These are phyloP conservation scores for Crocallis elinguaria DNA, from an alignment of 2,888 invertebrate genomes.

Conservation along the genomic window DNA sequence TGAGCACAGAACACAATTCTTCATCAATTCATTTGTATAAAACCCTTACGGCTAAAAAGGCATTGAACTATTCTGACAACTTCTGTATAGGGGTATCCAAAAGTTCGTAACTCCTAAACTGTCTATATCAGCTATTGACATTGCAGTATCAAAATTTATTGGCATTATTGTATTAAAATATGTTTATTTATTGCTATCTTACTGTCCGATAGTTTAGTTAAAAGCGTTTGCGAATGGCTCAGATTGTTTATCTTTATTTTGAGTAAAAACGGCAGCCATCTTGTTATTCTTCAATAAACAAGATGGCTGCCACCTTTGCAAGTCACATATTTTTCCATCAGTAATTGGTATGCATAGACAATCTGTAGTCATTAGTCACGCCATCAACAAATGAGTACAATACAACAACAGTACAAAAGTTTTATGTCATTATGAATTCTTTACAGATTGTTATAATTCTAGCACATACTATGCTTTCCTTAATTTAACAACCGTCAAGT, in stretches of 20 bases:
- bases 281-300: too few relatives aligned
- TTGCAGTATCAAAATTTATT: conserved; percentile 16
- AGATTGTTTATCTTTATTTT: neutral
- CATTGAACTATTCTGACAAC: conserved; percentile 62
- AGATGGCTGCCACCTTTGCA: too few relatives aligned
- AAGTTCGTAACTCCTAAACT: conserved; percentile 56
- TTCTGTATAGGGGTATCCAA: conserved; percentile 72
- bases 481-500: too few relatives aligned
- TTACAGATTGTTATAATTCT: neutral
- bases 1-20: conserved; percentile 82
- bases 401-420: neutral
- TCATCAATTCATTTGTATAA: conserved; percentile 55
- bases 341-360: neutral
- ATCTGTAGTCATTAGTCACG: neutral
- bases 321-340: too few relatives aligned
- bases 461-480: too few relatives aligned
- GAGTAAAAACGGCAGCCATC: too few relatives aligned
- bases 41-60: conserved; percentile 77
- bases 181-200: conserved; percentile 9
- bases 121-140: conserved; percentile 29
- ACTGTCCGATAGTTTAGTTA: too few relatives aligned
- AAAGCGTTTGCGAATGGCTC: neutral
- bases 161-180: conserved; percentile 5
- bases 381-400: neutral
- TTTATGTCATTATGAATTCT: too few relatives aligned